Evolutionary conservation across 2,797 vertebrate species (phyloP).

Genomic region (Cynopterus sphinx): DNA sequence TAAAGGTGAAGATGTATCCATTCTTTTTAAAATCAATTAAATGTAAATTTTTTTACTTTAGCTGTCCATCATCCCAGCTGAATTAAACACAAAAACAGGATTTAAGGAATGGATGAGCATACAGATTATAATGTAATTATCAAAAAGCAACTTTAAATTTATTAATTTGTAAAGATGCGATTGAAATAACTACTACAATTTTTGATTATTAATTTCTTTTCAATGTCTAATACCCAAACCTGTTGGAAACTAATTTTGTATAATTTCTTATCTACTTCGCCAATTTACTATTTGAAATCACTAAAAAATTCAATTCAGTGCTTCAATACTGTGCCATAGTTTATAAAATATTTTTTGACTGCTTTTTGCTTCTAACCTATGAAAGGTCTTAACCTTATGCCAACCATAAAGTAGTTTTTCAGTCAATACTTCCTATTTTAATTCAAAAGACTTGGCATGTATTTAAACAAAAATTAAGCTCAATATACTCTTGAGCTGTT

Average conservation of each 20-base stretch:
- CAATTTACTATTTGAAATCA: slow-evolving; percentile 22
- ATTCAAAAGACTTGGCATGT: slow-evolving; percentile 23
- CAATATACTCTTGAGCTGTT: slow-evolving; percentile 1
- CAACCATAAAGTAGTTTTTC: not conserved
- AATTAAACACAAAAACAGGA: slow-evolving; percentile 48
- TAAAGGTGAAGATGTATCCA: slow-evolving; percentile 67
- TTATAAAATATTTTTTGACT: slow-evolving; percentile 5
- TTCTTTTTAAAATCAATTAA: slow-evolving; percentile 62
- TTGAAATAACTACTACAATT: not conserved
- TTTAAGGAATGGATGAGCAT: not conserved
- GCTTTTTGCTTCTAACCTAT: slow-evolving; percentile 16
- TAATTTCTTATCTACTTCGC: not conserved
- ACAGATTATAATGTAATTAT: not conserved
- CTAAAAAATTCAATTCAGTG: not conserved
- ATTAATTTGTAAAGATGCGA: slow-evolving; percentile 43
- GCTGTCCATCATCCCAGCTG: slow-evolving; percentile 20
- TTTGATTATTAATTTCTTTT: slow-evolving; percentile 38
- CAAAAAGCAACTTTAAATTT: slow-evolving; percentile 53
- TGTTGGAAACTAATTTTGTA: slow-evolving; percentile 26
- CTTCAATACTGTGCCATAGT: not conserved
- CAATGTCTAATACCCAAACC: not conserved
- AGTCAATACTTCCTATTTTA: slow-evolving; percentile 10
- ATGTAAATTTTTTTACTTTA: slow-evolving; percentile 66
- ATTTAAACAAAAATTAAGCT: slow-evolving; percentile 52
- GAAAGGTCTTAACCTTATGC: not conserved